Base-by-base conservation (phyloP, 2,797 vertebrate species). In the Darevskia nairensis region DNA sequence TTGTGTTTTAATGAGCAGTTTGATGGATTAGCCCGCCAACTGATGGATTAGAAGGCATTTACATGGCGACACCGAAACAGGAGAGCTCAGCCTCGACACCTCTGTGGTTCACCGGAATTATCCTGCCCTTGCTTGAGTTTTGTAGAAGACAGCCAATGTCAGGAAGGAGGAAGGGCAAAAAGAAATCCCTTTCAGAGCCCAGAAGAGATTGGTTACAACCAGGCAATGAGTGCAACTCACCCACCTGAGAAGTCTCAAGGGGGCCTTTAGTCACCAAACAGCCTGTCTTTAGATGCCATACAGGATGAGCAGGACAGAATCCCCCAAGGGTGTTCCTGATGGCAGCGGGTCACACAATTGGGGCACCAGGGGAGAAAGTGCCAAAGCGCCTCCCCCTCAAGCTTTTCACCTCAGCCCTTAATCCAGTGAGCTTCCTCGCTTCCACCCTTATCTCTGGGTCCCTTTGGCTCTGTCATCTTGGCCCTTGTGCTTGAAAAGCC, bases 1-100 rank as follows among this genome's bases (percentile, higher is more conserved):
- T 39, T 41, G 66, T 89, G 77, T 90, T 90, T 94, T 92, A 91
- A 92, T 46, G 81, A 86, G 88, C 13, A 3, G 85, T 86, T 80
- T 91, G 93, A 84, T 68, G 89, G 94, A 82, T 88, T 87, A 87
- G 89, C 61, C 86, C 39, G 44, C 0, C 77, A 90, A 71, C 83
- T 92, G 86, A 93, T 82, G 89, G 92, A 87, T 84, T 7, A 91
- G 82, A 75, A 94, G 82, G 90, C 81, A 89, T 90, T 94, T 90
- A 82, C 55, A 86, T 74, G 85, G 86, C 39, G 64, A 71, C 69
- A 79, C 59, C 11, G 32, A 64, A 19, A n/a, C 71, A 39, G 10
- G 71, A 82, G 89, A 66, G 87, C 46, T 32, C 77, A 7, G 90
- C 90, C 25, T 29, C 3, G 66, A 83, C 41, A 8, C 59, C 64